phyloP scores from a whole-genome alignment of 92 coral and sea anemone genomes.

The Montipora capitata region DNA sequence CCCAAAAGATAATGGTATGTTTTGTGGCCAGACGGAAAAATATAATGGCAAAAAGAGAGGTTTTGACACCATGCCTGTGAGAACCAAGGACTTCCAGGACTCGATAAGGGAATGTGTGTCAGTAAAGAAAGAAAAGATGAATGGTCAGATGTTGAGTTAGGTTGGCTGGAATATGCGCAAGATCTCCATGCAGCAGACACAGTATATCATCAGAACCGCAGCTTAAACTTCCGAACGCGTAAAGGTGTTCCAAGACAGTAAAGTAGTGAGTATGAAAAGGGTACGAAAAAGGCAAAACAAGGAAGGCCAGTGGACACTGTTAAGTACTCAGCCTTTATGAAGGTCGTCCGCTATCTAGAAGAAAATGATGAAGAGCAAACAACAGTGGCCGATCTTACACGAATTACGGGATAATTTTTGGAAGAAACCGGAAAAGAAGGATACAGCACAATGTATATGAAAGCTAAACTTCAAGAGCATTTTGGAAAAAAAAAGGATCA shows the following conservation, averaged over 20 bases:
- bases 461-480: constrained; percentile 63
- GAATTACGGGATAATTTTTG: constrained; percentile 36
- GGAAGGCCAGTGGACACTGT: constrained; percentile 62
- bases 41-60: constrained; percentile 41
- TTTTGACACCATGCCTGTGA: constrained; percentile 22
- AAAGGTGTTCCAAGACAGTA: constrained; percentile 6
- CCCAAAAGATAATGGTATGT: constrained; percentile 42
- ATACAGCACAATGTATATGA: constrained; percentile 65
- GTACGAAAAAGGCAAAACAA: constrained; percentile 15
- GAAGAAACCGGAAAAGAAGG: constrained; percentile 42
- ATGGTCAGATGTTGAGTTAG: constrained; percentile 37
- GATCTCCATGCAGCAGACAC: constrained; percentile 66
- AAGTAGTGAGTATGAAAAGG: constrained; percentile 5
- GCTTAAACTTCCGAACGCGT: constrained; percentile 53
- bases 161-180: constrained; percentile 37
- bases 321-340: constrained; percentile 56
- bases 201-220: constrained; percentile 46
- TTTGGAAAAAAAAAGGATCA: constrained; percentile 55
- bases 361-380: constrained; percentile 73
- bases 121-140: constrained; percentile 31
- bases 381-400: constrained; percentile 28
- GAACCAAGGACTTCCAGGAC: constrained; percentile 43
- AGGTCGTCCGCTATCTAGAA: constrained; percentile 53
- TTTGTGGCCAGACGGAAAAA: constrained; percentile 30
- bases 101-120: constrained; percentile 14